Conservation (phyloP, 2,797 vertebrate species). For the Lophius americanus region DNA sequence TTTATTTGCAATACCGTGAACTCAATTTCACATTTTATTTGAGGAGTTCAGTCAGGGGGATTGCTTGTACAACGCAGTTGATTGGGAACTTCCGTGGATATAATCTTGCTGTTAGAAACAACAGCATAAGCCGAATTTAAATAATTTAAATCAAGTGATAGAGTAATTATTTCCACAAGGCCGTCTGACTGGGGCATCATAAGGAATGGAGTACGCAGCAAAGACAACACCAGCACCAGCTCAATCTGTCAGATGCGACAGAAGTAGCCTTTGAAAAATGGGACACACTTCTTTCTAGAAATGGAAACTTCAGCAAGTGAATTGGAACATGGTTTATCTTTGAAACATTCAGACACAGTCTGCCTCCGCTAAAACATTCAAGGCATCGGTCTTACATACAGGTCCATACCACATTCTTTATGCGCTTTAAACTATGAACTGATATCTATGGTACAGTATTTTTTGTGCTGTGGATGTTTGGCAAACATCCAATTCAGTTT, state of each 20-base stretch:
- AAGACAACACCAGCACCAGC: neutral
- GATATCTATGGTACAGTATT: neutral
- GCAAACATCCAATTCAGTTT: too few species aligned
- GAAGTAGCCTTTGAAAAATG: conserved; percentile 8
- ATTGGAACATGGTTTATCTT: conserved; percentile 34
- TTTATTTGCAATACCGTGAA: too few species aligned
- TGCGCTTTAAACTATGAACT: neutral
- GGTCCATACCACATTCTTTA: conserved; percentile 3
- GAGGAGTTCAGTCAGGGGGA: too few species aligned
- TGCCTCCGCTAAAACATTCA: conserved; percentile 7
- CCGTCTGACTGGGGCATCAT: neutral
- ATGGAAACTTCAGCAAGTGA: conserved; percentile 24
- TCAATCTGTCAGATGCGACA: neutral
- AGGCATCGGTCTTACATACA: neutral
- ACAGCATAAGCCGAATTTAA: too few species aligned
- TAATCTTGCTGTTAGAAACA: too few species aligned
- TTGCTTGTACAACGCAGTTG: too few species aligned
- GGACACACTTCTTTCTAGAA: conserved; percentile 23
- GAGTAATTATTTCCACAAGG: neutral
- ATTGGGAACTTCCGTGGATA: too few species aligned
- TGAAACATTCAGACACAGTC: conserved; percentile 37
- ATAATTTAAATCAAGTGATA: neutral
- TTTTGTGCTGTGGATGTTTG: too few species aligned
- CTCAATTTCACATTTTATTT: too few species aligned
- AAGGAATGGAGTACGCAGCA: neutral